phyloP scores from a whole-genome alignment of 1,140 invertebrate species.

The Drosophila bipectinata region DNA sequence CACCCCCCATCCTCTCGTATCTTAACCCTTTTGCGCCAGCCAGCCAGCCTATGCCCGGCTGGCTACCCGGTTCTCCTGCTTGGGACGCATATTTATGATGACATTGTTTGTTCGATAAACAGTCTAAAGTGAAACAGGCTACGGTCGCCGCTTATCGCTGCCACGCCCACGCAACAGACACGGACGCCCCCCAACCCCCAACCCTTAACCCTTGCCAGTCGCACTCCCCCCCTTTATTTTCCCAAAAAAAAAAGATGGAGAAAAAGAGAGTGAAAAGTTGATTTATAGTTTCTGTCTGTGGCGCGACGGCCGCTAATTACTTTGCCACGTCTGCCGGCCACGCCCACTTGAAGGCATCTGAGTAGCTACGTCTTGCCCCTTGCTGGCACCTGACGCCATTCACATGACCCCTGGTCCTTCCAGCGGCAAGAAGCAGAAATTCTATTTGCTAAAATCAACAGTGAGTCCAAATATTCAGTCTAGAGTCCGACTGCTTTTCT shows the following conservation, averaged over 20 bases:
- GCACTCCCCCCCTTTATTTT: background rate
- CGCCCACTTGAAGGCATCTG: constrained; percentile 40
- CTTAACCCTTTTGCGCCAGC: constrained; percentile 16
- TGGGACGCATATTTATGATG: constrained; percentile 77
- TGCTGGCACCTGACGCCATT: constrained; percentile 48
- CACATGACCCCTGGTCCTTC: constrained; percentile 18
- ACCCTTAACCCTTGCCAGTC: background rate
- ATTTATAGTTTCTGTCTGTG: constrained; percentile 80
- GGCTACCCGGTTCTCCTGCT: background rate
- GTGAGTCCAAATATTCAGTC: constrained; percentile 16
- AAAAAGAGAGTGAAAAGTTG: constrained; percentile 55
- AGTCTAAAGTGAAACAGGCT: constrained; percentile 66
- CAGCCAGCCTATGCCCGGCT: background rate
- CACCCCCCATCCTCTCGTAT: constrained; percentile 7
- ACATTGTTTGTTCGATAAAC: constrained; percentile 82
- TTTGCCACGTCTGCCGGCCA: constrained; percentile 73
- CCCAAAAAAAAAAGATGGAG: constrained; percentile 24
- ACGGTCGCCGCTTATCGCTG: constrained; percentile 7
- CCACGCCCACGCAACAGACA: constrained; percentile 55
- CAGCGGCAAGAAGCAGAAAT: constrained; percentile 1
- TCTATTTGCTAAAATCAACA: constrained; percentile 76
- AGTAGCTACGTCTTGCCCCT: background rate
- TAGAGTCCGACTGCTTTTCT: constrained; percentile 4
- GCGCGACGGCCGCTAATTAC: constrained; percentile 74
- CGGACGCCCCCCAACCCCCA: constrained; percentile 18